Evolutionary conservation across 2,113 vertebrate genomes (phyloP).

Genomic region (Brachionichthys hirsutus): DNA sequence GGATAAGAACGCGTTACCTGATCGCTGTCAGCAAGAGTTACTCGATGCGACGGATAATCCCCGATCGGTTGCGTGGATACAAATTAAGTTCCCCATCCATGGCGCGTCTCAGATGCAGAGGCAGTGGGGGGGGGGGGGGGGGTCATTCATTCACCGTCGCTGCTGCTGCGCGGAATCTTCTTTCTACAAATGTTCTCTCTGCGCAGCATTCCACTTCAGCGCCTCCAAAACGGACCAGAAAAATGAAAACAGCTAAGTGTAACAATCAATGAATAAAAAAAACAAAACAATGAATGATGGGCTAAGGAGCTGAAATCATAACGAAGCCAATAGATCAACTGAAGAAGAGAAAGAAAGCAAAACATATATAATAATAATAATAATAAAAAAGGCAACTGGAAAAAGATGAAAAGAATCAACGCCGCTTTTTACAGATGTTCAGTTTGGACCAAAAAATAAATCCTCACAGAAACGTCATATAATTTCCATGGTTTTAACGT

Average conservation of each 20-base stretch:
- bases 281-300: conserved; percentile 24
- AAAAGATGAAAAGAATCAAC: conserved; percentile 16
- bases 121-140: conserved; percentile 70
- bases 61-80: conserved; percentile 76
- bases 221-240: conserved; percentile 42
- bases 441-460: conserved; percentile 71
- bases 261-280: conserved; percentile 25
- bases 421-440: conserved; percentile 51
- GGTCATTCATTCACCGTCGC: conserved; percentile 69
- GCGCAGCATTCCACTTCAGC: conserved; percentile 64
- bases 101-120: conserved; percentile 75
- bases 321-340: conserved; percentile 50
- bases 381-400: conserved; percentile 21
- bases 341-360: conserved; percentile 27
- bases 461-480: conserved; percentile 79
- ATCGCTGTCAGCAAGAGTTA: conserved; percentile 82
- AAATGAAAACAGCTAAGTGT: conserved; percentile 22
- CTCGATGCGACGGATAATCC: conserved; percentile 74
- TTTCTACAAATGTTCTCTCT: conserved; percentile 68
- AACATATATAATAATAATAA: no score
- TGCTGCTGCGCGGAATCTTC: conserved; percentile 65
- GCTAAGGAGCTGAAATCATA: conserved; percentile 54
- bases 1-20: conserved; percentile 66
- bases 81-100: conserved; percentile 83
- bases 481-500: conserved; percentile 74